Base-by-base conservation (phyloP, 2,113 vertebrate genomes). In the Chauna torquata region DNA sequence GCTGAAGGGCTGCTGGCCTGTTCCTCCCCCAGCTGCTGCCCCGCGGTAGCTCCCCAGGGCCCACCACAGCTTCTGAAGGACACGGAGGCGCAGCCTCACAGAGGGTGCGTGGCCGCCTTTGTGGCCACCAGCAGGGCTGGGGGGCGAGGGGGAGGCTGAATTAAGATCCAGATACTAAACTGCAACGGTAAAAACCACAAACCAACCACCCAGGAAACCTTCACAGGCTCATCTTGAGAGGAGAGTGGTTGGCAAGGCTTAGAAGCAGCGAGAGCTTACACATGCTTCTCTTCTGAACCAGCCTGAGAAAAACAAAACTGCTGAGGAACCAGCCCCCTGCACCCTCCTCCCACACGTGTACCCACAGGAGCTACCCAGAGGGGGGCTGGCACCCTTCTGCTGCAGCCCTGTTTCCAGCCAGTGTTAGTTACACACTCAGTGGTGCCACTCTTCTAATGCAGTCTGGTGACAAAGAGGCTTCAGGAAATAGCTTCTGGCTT, bases 341-440 rank as follows among this genome's bases (percentile, higher is more conserved):
- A 70, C 55, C 61, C 25, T 28, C 61, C 68, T 11, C n/a, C 16
- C 45, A 36, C 62, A 50, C 6, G 1, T 40, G 91, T 50, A 17
- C 12, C 55, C 65, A 4, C 47, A 59, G 38, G 15, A 70, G 52
- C 71, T 86, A 27, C 79, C 44, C 65, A 44, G 59, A 49, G 6
- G 42, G 69, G 32, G 19, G 79, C 79, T 86, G 30, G 69, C 61
- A 34, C 27, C 88, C 34, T 50, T 50, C 34, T 61, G n/a, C 52
- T 86, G 72, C 65, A 34, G 69, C 64, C 54, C 52, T 19, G 9
- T 34, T 52, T 78, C 79, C 57, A 36, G 50, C 22, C 58, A 14
- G 55, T 0, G 0, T 23, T 22, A 27, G 16, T 9, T 30, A 10
- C 4, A 30, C 1, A 1, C 57, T n/a, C 42, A 54, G 40, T 30